Evolutionary conservation across 2,888 invertebrate genomes (phyloP), one percentile per base, ranked within the genome.

Genomic region (Euproctis similis): DNA sequence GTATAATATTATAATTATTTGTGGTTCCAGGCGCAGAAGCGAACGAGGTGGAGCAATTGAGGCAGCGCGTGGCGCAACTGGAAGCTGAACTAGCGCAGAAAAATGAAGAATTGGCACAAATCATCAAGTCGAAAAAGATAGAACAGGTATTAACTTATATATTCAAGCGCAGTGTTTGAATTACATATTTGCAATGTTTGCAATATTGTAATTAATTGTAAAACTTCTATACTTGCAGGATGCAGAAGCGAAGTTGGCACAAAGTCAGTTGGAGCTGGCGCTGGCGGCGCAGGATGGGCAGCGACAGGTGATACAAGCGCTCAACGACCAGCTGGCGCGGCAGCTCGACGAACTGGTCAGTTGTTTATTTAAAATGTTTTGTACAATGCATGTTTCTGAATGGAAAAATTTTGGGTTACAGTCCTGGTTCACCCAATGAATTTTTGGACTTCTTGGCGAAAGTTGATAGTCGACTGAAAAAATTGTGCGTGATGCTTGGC

Each of bases 61-160:
- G 95, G 56, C 89, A 92, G 60, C 90, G 94, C 61, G 92, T 93
- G 12, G 95, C 95, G 50, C 91, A 92, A 51, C 77, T 95, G 34
- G 94, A 95, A 64, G 87, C 89, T 8, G 95, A 96, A 63, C 66
- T 95, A 28, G 90, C 92, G 59, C 89, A 88, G 61, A 94, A 94
- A 78, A 95, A 93, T 63, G 91, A 93, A 37, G 96, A 96, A 76
- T 81, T 94, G 49, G 89, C 58, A 49, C 86, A 69, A 60, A 81
- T 78, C 51, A 78, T 70, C 42, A 82, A 84, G 51, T 75, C 77
- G 2, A 71, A 69, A 59, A 80, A 81, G 56, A 82, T 70, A 28
- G 82, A 84, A 48, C 81, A 81, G 76, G 82, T 78, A 24, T 12
- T 2, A 14, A 6, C 14, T 14, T 4, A 14, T 14, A 6, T 14